Conservation (phyloP, 2,797 vertebrate genomes). For the Cottoperca gobio region DNA sequence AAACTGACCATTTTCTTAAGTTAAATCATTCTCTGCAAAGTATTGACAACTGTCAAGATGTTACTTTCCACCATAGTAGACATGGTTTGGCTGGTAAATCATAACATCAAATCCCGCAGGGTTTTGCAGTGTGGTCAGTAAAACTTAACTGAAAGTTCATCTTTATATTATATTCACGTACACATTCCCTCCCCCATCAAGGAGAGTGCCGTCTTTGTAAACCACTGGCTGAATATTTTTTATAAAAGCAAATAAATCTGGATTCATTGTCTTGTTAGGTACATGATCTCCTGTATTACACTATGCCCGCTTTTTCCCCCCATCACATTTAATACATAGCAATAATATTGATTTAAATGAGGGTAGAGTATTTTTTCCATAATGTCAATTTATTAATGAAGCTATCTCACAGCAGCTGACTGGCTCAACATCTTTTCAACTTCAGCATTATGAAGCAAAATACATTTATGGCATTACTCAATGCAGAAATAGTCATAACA, state of each 20-base stretch:
- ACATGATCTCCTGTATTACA: background rate
- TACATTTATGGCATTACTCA: conserved; percentile 37
- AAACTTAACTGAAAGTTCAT: background rate
- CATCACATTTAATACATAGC: background rate
- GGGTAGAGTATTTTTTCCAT: background rate
- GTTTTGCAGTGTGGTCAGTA: background rate
- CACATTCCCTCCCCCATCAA: background rate
- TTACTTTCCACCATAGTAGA: background rate
- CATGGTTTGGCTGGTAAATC: background rate
- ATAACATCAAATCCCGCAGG: background rate
- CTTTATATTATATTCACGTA: background rate
- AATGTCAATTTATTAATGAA: conserved; percentile 51
- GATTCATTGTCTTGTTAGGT: background rate
- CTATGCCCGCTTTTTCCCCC: background rate
- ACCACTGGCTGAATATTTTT: background rate
- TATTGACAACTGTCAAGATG: background rate
- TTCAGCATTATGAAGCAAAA: conserved; percentile 27
- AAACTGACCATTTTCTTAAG: background rate
- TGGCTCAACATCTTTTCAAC: conserved; percentile 13
- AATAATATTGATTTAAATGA: background rate
- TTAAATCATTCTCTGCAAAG: background rate
- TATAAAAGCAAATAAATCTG: background rate
- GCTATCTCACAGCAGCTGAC: conserved; percentile 33
- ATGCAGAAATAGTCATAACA: conserved; percentile 15
- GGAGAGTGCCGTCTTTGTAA: background rate